A percentile compares a stretch with the other conserved stretches of the same genome.
Evolutionary conservation across 1,140 invertebrate species (phyloP).

Genomic region (Laodelphax striatellus): DNA sequence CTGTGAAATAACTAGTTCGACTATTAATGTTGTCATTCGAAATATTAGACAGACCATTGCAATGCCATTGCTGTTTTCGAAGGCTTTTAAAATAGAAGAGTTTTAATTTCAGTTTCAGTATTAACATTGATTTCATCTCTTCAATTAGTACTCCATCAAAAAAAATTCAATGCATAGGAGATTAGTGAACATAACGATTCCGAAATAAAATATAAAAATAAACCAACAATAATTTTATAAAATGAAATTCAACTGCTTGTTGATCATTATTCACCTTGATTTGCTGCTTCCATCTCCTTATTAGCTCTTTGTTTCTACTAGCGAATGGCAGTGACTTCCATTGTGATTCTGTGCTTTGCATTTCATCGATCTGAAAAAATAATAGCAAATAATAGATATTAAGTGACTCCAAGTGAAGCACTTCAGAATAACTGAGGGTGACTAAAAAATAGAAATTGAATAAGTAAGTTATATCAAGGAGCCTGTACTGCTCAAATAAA

Average conservation of each 20-base stretch:
- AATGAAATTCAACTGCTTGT: background rate
- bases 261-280: slow-evolving; percentile 33
- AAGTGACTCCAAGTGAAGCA: background rate
- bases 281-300: slow-evolving; percentile 79
- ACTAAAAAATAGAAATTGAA: no score
- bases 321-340: slow-evolving; percentile 72
- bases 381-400: slow-evolving; percentile 1
- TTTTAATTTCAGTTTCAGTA: no score
- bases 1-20: no score
- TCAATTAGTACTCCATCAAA: no score
- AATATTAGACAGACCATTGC: no score
- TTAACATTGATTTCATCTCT: no score
- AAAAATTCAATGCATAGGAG: no score
- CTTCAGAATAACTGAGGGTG: background rate
- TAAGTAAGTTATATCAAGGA: no score
- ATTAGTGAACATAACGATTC: background rate
- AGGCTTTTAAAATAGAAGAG: no score
- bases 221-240: background rate
- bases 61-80: no score
- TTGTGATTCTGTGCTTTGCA: slow-evolving; percentile 64
- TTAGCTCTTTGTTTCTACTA: slow-evolving; percentile 64
- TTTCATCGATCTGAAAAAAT: slow-evolving; percentile 52
- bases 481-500: no score
- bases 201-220: background rate
- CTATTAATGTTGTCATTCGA: no score